Evolutionary conservation across 2,888 invertebrate genomes (phyloP).

Genomic region (Agonopterix heracliana): DNA sequence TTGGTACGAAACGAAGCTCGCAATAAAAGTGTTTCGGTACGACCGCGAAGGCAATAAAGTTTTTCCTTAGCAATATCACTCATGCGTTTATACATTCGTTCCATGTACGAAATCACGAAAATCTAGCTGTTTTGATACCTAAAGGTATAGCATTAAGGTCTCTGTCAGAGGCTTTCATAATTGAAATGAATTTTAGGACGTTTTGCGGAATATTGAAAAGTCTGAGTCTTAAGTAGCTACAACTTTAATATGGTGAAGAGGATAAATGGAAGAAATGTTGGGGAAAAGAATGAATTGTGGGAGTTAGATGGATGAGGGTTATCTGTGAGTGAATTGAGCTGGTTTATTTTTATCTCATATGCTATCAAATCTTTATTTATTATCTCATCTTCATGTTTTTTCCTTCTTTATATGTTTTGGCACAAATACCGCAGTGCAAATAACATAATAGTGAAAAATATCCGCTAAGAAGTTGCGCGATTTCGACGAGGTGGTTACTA

Average conservation of each 20-base stretch:
- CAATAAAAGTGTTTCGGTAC: conserved; percentile 17
- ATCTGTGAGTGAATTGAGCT: too few relatives aligned
- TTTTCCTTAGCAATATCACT: conserved; percentile 12
- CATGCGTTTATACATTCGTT: conserved; percentile 5
- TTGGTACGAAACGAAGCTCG: conserved; percentile 10
- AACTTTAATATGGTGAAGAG: conserved; percentile 1
- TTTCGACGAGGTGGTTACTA: too few relatives aligned
- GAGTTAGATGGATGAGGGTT: too few relatives aligned
- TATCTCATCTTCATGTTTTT: background rate
- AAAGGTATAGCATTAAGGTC: too few relatives aligned
- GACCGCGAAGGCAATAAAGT: conserved; percentile 17
- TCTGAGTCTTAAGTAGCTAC: conserved; percentile 2
- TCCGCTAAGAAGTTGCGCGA: too few relatives aligned
- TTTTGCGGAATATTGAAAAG: conserved; percentile 10
- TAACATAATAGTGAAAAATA: too few relatives aligned
- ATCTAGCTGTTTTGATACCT: too few relatives aligned
- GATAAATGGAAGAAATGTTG: conserved; percentile 18
- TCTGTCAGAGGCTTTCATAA: too few relatives aligned
- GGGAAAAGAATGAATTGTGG: background rate
- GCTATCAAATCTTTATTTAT: background rate
- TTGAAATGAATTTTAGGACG: background rate
- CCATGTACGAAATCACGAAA: background rate
- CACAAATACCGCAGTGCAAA: too few relatives aligned
- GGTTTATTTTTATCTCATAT: too few relatives aligned
- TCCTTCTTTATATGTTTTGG: background rate